These are phyloP conservation scores for Hydropsyche tenuis DNA, from an alignment of 1,140 invertebrate genomes.

Conservation along the genomic window DNA sequence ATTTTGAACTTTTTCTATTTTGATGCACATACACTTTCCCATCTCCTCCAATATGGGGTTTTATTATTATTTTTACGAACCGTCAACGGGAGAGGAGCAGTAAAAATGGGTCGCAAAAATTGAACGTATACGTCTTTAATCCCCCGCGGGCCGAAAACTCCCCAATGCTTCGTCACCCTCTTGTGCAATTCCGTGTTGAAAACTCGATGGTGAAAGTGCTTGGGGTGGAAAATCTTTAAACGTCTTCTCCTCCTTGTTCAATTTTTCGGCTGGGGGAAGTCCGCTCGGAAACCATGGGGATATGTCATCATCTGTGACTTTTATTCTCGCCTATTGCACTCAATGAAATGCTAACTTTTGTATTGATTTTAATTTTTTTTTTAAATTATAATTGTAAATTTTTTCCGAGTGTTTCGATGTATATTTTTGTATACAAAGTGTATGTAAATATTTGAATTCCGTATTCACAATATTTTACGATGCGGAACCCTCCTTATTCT, in stretches of 20 bases:
- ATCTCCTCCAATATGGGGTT: background rate
- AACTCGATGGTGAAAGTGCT: constrained; percentile 3
- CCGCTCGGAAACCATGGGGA: constrained; percentile 12
- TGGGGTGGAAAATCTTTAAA: constrained; percentile 30
- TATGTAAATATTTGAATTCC: background rate
- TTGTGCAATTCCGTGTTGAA: constrained; percentile 22
- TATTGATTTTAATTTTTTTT: background rate
- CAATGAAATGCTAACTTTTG: background rate
- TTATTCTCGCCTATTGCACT: background rate
- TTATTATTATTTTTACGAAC: constrained; percentile 17
- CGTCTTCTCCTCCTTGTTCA: constrained; percentile 15
- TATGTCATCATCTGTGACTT: background rate
- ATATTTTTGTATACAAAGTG: too few relatives aligned
- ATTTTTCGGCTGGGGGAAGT: background rate
- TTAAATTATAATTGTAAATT: too few relatives aligned
- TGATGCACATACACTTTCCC: too few relatives aligned
- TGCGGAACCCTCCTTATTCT: background rate
- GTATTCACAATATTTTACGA: constrained; percentile 13
- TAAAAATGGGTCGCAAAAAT: constrained; percentile 4
- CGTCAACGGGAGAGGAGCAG: background rate
- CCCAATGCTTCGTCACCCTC: too few relatives aligned
- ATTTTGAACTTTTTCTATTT: too few relatives aligned
- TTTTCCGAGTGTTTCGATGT: too few relatives aligned
- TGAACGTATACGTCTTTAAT: constrained; percentile 10
- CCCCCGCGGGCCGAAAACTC: constrained; percentile 5